Conservation (phyloP, 2,888 invertebrate species). For the Napeogenes sylphis region DNA sequence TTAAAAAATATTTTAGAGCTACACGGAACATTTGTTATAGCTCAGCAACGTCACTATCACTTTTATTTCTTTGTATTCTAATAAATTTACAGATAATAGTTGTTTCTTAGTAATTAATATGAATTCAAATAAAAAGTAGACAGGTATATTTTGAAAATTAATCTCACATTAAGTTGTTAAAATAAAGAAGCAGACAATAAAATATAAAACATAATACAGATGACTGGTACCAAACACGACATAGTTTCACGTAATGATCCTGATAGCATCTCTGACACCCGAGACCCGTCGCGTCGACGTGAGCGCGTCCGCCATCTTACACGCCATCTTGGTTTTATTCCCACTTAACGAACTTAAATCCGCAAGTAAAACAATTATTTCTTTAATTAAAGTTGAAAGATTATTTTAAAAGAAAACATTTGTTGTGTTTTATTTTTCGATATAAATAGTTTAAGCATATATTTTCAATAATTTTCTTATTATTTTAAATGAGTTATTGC, state of each 20-base stretch:
- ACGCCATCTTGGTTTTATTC: slow-evolving; percentile 16
- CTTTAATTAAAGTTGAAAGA: not conserved
- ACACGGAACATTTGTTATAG: too few species aligned
- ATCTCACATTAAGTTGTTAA: not conserved
- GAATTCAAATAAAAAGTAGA: too few species aligned
- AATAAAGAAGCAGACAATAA: not conserved
- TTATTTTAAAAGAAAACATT: too few species aligned
- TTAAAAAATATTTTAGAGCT: too few species aligned
- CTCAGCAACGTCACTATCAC: too few species aligned
- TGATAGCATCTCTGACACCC: slow-evolving; percentile 17
- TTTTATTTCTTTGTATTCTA: too few species aligned
- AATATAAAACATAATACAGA: not conserved
- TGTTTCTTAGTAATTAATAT: too few species aligned
- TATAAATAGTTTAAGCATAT: too few species aligned
- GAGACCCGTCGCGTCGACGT: slow-evolving; percentile 9
- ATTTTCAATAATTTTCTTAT: too few species aligned
- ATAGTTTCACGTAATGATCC: slow-evolving; percentile 18
- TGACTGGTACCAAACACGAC: slow-evolving; percentile 15
- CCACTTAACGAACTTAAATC: slow-evolving; percentile 2
- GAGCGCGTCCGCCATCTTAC: slow-evolving; percentile 6
- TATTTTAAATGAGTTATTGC: too few species aligned
- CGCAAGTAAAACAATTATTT: slow-evolving; percentile 10
- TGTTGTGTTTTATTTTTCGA: too few species aligned
- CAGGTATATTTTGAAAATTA: not conserved
- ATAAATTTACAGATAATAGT: too few species aligned